Evolutionary conservation across 2,113 vertebrate genomes (phyloP).

Genomic region (Spea multiplicata): DNA sequence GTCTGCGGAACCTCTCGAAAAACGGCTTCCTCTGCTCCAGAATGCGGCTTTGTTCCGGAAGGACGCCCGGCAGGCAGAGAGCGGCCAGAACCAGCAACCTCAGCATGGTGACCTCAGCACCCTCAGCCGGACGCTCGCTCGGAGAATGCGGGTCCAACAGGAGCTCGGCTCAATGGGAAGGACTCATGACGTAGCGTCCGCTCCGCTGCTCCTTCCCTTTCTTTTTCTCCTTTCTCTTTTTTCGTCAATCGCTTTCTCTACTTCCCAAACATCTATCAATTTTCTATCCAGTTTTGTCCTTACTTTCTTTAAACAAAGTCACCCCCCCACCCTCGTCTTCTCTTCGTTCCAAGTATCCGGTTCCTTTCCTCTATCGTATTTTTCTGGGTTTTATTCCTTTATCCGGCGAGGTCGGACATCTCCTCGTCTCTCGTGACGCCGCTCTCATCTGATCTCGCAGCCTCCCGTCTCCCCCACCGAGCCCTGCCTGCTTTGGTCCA

Average conservation of each 20-base stretch:
- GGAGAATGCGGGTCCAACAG: neutral
- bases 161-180: neutral
- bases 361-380: neutral
- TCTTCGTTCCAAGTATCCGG: neutral
- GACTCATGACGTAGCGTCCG: too few relatives aligned
- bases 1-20: slow-evolving; percentile 61
- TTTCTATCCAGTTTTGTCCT: neutral
- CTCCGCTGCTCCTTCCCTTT: neutral
- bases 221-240: neutral
- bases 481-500: neutral
- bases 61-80: neutral
- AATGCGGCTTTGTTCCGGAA: slow-evolving; percentile 19
- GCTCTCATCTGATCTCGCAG: neutral
- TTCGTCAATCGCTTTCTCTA: neutral
- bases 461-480: neutral
- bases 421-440: neutral
- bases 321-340: neutral
- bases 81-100: slow-evolving; percentile 9
- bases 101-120: neutral
- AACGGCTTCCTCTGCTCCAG: slow-evolving; percentile 47
- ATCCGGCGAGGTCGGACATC: neutral
- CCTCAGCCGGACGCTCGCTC: neutral
- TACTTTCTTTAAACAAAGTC: neutral
- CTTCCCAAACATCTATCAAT: neutral
- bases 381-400: neutral